Evolutionary conservation across 1,140 invertebrate species (phyloP).

Genomic region (Rhopalosiphum maidis): DNA sequence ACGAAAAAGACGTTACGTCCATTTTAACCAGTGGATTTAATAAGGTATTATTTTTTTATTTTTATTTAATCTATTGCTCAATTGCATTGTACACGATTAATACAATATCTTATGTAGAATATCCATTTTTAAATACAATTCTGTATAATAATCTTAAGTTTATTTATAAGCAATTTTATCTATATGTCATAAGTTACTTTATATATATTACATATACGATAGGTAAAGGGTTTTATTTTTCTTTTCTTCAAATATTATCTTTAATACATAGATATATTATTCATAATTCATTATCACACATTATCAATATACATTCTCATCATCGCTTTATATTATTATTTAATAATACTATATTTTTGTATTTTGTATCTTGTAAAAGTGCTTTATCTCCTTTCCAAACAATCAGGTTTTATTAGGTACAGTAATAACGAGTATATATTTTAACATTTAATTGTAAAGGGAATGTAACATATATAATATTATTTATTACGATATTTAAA

Average conservation of each 20-base stretch:
- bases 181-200: background rate
- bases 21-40: conserved; percentile 43
- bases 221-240: background rate
- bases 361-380: background rate
- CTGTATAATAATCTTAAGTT: background rate
- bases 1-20: conserved; percentile 40
- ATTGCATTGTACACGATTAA: background rate
- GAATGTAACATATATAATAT: background rate
- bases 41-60: conserved; percentile 34
- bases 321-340: no score
- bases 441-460: background rate
- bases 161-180: background rate
- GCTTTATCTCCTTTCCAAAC: background rate
- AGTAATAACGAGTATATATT: no score
- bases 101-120: background rate
- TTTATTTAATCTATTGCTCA: background rate
- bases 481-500: background rate
- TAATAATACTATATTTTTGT: background rate
- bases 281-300: background rate
- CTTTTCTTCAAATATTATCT: background rate
- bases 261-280: background rate
- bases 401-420: no score
- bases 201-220: background rate
- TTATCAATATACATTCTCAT: background rate
- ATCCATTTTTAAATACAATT: background rate